Evolutionary conservation across 2,888 invertebrate genomes (phyloP), one percentile per base, ranked within the genome.

Genomic region (Lithophane socia): DNA sequence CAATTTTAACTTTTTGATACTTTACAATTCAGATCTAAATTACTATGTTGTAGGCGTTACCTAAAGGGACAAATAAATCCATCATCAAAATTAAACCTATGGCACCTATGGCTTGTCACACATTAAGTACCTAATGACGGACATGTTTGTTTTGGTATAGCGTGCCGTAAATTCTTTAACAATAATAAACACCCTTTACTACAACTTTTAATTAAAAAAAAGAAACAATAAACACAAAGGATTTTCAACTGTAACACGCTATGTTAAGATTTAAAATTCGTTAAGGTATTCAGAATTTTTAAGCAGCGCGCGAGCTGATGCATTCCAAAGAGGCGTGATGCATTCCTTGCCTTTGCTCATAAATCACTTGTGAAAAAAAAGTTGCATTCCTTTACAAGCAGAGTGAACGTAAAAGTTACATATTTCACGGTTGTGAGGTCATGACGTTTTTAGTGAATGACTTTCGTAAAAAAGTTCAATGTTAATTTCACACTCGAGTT

Each of bases 291-390:
- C 58, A 56, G 71, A 76, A 82, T 70, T 84, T 86, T 83, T 70
- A 83, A 83, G 80, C 72, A 80, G 84, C 82, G 24, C 84, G 18
- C 77, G 69, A 56, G 67, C 29, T 84, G 73, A 77, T 83, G 84
- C 88, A 88, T 88, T 87, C 88, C 88, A 68, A 78, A 65, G 82
- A 79, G 88, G 79, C 86, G 73, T 82, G 82, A 81, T 85, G 79
- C 83, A 85, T 88, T 87, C 87, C 84, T 70, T 63, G 47, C 73
- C 76, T 70, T 78, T 56, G 74, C 70, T 67, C 83, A 84, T 87
- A 86, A 60, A 88, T 89, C 86, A 84, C 80, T 1, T 73, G 71
- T 70, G 65, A 78, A 71, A 84, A 87, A 88, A 90, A 89, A 86
- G 77, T 80, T 61, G 79, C 87, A 90, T 91, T 90, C 89, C 87